phyloP scores from a whole-genome alignment of 2,113 vertebrate species.

The Arvicanthis niloticus region DNA sequence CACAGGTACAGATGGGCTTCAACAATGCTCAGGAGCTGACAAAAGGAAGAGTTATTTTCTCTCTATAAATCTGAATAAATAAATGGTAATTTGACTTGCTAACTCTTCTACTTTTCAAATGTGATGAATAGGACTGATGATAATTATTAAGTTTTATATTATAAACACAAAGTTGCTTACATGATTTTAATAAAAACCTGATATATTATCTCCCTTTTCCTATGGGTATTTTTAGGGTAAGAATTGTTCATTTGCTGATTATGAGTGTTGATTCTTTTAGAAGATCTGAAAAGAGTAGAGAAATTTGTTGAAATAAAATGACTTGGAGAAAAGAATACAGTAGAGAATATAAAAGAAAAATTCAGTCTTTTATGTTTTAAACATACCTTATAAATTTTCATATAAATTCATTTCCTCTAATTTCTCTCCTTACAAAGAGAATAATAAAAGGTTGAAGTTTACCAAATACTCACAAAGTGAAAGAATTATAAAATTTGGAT shows the following conservation, averaged over 20 bases:
- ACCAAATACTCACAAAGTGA: neutral
- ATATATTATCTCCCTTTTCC: neutral
- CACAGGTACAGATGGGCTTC: rapidly evolving
- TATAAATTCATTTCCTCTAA: neutral
- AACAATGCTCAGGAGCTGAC: conserved; percentile 14
- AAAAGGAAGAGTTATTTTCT: conserved; percentile 5
- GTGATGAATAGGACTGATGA: conserved; percentile 18
- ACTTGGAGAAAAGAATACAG: neutral
- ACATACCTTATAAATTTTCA: neutral
- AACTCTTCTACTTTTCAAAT: conserved; percentile 56
- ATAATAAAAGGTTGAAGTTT: neutral
- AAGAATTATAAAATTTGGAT: neutral
- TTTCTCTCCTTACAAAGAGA: conserved; percentile 3
- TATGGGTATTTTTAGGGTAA: conserved; percentile 43
- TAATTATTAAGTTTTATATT: conserved; percentile 72
- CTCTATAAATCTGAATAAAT: conserved; percentile 2
- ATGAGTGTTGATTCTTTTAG: conserved; percentile 35
- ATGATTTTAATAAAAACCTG: conserved; percentile 57
- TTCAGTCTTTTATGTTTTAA: neutral
- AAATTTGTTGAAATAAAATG: conserved; percentile 61
- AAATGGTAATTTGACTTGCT: neutral
- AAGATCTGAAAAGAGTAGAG: neutral
- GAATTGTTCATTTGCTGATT: conserved; percentile 66
- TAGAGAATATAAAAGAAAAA: neutral
- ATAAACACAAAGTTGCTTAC: conserved; percentile 33